Evolutionary conservation across 2,113 vertebrate species (phyloP), one percentile per base, ranked within the genome.

Genomic region (Lophotis ruficrista): DNA sequence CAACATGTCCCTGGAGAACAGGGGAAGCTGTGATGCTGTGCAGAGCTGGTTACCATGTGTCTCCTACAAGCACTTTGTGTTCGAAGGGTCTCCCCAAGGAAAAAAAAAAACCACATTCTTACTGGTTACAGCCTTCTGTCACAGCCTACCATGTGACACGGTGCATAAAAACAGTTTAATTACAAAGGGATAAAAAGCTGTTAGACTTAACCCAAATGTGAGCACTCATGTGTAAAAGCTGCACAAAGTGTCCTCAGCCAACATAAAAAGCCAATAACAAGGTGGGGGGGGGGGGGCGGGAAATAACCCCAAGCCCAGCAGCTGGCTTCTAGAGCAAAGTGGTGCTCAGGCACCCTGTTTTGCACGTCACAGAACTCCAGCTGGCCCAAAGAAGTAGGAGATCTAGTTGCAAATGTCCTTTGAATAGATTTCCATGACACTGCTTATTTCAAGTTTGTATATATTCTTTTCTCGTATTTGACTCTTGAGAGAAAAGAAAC

Each of bases 111-210:
- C 0, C 12, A 70, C 33, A 79, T 87, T 87, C 56, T 85, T 82
- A 70, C 73, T 94, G 85, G 78, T 93, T 87, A 41, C 41, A 79
- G 68, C 83, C 81, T 91, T 93, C 72, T 92, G 83, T 89, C 60
- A 33, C 72, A 91, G 51, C 13, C n/a, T 51, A 61, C 47, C 35
- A 35, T 0, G 5, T 70, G 83, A 54, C 1, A 1, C 18, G 25
- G 6, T 37, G 21, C 53, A 79, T 20, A 51, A 82, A 69, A 69
- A 0, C 27, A 86, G 14, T 65, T 77, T 86, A 45, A 88, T 77
- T 83, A 53, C 5, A 37, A 72, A 54, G 28, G 22, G 37, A 53
- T 77, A 86, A 38, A 92, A 92, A 93, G 24, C 51, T 53, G 11
- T 54, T 81, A 71, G 38, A 33, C 23, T 62, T 91, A 69, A 73